Percentiles rank a stretch among this genome's conserved stretches.
Evolutionary conservation across 2,797 vertebrate species (phyloP).

Genomic region (Schizopygopsis malacanthus): DNA sequence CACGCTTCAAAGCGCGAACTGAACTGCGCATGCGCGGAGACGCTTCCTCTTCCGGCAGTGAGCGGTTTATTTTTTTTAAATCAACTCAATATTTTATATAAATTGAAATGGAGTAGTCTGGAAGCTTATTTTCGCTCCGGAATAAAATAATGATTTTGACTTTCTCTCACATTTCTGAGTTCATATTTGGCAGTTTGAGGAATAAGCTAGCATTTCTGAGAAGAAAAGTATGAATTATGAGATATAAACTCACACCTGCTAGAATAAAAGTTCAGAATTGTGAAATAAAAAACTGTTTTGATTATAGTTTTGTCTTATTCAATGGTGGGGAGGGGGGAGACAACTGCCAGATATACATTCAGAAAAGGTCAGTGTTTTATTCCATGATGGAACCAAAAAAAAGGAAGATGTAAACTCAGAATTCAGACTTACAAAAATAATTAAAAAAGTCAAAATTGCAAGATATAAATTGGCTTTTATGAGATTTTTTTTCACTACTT

Average conservation of each 20-base stretch:
- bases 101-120: not conserved
- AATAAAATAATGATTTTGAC: not conserved
- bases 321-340: too few species aligned
- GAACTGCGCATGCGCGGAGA: not conserved
- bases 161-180: too few species aligned
- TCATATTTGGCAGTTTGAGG: too few species aligned
- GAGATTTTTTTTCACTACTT: too few species aligned
- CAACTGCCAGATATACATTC: too few species aligned
- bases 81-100: not conserved
- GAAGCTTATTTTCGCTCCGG: not conserved
- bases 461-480: not conserved
- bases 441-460: too few species aligned
- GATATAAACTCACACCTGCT: too few species aligned
- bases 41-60: not conserved
- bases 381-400: not conserved
- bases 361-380: not conserved
- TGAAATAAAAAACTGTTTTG: too few species aligned
- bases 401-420: not conserved
- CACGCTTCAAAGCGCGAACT: not conserved
- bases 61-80: rapidly evolving
- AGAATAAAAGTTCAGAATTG: too few species aligned
- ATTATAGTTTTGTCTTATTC: too few species aligned
- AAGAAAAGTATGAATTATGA: too few species aligned
- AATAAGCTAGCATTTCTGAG: not conserved
- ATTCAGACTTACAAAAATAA: not conserved